These are phyloP conservation scores for Sander vitreus DNA, from an alignment of 2,113 vertebrate genomes.

Conservation along the genomic window DNA sequence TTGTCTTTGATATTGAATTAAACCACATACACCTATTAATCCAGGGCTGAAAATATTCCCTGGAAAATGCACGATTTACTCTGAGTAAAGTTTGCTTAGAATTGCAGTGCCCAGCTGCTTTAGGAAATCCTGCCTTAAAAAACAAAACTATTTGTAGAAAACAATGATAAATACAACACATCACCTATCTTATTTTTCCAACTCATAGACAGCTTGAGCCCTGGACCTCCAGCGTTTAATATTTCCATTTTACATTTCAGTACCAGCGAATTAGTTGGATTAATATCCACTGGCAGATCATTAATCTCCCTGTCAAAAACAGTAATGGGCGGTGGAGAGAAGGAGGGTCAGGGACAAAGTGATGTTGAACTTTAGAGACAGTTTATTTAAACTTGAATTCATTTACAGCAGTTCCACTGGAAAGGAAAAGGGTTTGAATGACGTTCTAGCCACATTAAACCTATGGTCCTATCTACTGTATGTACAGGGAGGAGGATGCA, in stretches of 20 bases:
- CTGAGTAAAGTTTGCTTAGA: too few relatives aligned
- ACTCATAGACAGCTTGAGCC: neutral
- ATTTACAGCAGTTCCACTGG: slow-evolving; percentile 76
- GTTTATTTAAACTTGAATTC: slow-evolving; percentile 76
- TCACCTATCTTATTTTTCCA: neutral
- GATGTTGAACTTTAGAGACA: slow-evolving; percentile 61
- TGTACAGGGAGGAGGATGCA: slow-evolving; percentile 72
- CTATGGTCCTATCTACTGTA: slow-evolving; percentile 70
- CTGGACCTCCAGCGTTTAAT: neutral
- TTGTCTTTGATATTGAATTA: too few relatives aligned
- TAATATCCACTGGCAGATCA: neutral
- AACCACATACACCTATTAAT: too few relatives aligned
- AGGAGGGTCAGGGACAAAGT: neutral
- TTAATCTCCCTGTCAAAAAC: slow-evolving; percentile 8
- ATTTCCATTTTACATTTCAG: slow-evolving; percentile 3
- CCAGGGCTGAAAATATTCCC: too few relatives aligned
- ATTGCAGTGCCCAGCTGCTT: too few relatives aligned
- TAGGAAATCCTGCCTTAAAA: too few relatives aligned
- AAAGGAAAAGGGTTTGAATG: slow-evolving; percentile 50
- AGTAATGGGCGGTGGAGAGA: neutral
- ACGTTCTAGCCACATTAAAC: slow-evolving; percentile 59
- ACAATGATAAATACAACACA: neutral
- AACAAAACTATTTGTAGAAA: neutral
- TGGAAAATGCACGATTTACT: too few relatives aligned
- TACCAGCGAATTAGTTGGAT: neutral